These are phyloP conservation scores for Athene noctua DNA, from an alignment of 2,113 vertebrate genomes.

Conservation along the genomic window DNA sequence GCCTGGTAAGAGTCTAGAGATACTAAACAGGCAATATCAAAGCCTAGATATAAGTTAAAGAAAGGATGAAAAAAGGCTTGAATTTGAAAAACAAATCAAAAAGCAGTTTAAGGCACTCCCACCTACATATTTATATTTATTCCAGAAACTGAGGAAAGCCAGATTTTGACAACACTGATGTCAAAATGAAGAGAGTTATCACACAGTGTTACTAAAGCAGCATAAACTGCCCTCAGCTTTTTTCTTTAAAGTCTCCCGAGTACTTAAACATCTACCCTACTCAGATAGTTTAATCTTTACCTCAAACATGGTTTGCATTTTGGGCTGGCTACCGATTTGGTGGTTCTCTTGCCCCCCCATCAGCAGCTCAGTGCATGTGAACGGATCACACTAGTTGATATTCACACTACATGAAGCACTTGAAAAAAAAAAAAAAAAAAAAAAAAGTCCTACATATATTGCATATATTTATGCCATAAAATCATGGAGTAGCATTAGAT, in stretches of 20 bases:
- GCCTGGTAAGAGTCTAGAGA: neutral
- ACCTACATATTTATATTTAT: neutral
- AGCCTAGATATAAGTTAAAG: neutral
- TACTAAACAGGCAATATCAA: neutral
- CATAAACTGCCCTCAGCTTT: neutral
- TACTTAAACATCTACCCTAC: neutral
- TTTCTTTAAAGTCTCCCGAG: neutral
- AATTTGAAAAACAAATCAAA: neutral
- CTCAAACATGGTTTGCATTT: neutral
- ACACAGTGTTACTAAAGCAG: neutral
- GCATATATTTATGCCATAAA: neutral
- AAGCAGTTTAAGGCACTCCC: neutral
- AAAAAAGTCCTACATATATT: neutral
- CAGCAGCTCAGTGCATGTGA: neutral
- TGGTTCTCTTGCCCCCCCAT: neutral
- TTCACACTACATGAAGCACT: neutral
- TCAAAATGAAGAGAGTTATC: neutral
- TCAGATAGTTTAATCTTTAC: neutral
- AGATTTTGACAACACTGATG: neutral
- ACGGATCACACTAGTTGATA: neutral
- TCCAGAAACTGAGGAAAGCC: neutral
- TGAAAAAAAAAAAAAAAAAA: neutral
- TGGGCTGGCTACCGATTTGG: accelerated
- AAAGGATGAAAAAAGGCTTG: neutral
- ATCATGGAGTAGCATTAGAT: neutral